phyloP scores from a whole-genome alignment of 1,140 invertebrate genomes.

The Ceratosolen solmsi region DNA sequence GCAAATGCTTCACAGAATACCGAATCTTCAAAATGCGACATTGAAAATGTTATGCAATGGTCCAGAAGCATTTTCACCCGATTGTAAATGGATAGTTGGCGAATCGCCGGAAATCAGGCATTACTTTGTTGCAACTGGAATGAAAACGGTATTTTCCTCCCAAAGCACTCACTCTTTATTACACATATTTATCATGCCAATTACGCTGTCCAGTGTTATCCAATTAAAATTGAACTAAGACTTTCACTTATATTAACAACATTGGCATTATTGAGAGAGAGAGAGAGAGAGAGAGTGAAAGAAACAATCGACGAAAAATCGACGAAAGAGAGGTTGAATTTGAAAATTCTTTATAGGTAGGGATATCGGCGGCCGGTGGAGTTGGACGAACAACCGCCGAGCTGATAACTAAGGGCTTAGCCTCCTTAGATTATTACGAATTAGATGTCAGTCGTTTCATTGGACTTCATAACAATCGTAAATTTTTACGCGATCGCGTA shows the following conservation, averaged over 20 bases:
- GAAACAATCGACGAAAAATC: not conserved
- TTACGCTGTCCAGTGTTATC: no score
- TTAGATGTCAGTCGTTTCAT: slow-evolving; percentile 95
- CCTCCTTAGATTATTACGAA: slow-evolving; percentile 90
- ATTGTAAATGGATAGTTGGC: slow-evolving; percentile 93
- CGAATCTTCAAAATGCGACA: slow-evolving; percentile 81
- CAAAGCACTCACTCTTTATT: not conserved
- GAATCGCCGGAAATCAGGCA: slow-evolving; percentile 94
- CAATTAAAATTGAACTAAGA: no score
- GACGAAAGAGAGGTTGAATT: not conserved
- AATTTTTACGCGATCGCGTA: slow-evolving; percentile 93
- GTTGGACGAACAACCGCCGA: slow-evolving; percentile 93
- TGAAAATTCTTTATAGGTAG: slow-evolving; percentile 72
- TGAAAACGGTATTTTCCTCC: slow-evolving; percentile 82
- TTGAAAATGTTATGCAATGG: slow-evolving; percentile 88
- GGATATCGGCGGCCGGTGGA: slow-evolving; percentile 93
- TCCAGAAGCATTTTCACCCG: slow-evolving; percentile 95
- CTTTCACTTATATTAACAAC: not conserved
- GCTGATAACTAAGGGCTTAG: slow-evolving; percentile 88
- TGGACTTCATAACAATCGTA: slow-evolving; percentile 95
- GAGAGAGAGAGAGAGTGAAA: no score
- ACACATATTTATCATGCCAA: not conserved
- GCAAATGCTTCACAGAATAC: slow-evolving; percentile 88
- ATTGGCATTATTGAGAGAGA: not conserved
- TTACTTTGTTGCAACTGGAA: slow-evolving; percentile 96